Evolutionary conservation across 1,140 invertebrate genomes (phyloP).

Genomic region (Magallana gigas): DNA sequence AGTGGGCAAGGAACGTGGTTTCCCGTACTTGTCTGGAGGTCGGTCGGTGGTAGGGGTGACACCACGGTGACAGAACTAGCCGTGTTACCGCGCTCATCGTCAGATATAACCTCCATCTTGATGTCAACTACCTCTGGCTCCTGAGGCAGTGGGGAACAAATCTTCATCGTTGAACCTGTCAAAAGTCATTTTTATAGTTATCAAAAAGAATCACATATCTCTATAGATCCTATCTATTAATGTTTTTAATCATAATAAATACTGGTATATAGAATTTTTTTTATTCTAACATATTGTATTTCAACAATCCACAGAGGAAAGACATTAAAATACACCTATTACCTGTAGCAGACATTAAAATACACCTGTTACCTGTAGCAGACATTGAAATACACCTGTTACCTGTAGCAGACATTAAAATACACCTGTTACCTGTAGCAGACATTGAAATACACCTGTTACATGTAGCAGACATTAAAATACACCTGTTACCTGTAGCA

Average conservation of each 20-base stretch:
- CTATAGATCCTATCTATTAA: too few species aligned
- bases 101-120: background rate
- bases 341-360: background rate
- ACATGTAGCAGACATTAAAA: too few species aligned
- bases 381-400: background rate
- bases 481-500: background rate
- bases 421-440: background rate
- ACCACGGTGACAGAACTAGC: constrained; percentile 3
- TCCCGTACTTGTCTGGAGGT: constrained; percentile 24
- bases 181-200: background rate
- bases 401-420: background rate
- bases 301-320: too few species aligned
- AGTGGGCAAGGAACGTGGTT: constrained; percentile 57
- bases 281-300: too few species aligned
- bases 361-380: background rate
- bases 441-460: background rate
- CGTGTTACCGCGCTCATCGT: background rate
- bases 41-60: constrained; percentile 33
- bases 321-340: background rate
- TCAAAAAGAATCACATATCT: too few species aligned
- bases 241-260: too few species aligned
- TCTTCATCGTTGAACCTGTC: background rate
- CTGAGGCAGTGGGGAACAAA: background rate
- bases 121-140: background rate
- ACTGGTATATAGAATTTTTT: too few species aligned